Conservation (phyloP, 2,797 vertebrate species). For the Poecilia wingei region DNA sequence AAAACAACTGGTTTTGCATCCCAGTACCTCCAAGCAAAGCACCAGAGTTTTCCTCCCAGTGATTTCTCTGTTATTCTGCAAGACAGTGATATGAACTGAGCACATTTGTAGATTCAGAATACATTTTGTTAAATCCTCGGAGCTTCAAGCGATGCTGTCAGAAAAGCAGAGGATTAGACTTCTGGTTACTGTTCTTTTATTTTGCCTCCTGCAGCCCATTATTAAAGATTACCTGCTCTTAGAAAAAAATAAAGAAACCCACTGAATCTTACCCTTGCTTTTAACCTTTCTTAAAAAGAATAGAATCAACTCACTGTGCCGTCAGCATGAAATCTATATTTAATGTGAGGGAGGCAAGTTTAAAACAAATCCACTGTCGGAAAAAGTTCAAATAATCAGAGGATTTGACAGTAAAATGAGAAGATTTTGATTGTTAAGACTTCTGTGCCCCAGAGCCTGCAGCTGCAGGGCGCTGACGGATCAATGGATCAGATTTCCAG, state of each 20-base stretch:
- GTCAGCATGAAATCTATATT: neutral
- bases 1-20: slow-evolving; percentile 37
- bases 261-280: neutral
- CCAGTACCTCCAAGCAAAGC: slow-evolving; percentile 27
- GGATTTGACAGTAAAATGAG: neutral
- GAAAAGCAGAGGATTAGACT: neutral
- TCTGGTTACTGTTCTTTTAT: neutral
- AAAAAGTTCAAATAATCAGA: neutral
- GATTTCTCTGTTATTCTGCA: neutral
- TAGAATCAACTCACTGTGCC: neutral
- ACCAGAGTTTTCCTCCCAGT: neutral
- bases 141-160: neutral
- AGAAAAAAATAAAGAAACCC: too few relatives aligned
- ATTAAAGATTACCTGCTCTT: neutral
- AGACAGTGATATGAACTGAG: neutral
- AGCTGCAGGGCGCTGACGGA: neutral
- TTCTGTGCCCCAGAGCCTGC: neutral
- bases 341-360: neutral
- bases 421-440: neutral
- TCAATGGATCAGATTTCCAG: neutral
- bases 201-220: neutral
- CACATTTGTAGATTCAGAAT: neutral
- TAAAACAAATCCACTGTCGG: neutral
- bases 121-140: neutral
- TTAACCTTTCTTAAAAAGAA: neutral